These are phyloP conservation scores for Physeter macrocephalus DNA, from an alignment of 2,113 vertebrate genomes.

Conservation along the genomic window DNA sequence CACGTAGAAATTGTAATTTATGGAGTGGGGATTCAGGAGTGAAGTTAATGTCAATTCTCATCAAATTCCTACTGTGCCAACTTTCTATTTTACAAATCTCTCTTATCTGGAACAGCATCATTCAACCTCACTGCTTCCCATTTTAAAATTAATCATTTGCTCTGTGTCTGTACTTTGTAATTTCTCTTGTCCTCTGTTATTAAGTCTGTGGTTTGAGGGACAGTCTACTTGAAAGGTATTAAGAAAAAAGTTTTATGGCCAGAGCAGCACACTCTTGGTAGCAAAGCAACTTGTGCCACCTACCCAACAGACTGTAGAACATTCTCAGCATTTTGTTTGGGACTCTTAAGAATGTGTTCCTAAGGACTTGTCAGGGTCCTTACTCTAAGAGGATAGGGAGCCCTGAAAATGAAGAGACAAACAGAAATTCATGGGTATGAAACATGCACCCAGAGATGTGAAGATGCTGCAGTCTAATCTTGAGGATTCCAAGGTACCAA, in stretches of 20 bases:
- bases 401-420: neutral
- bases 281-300: neutral
- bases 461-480: neutral
- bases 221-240: neutral
- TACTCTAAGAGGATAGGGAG: neutral
- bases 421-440: neutral
- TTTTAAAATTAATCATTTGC: conserved; percentile 1
- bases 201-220: neutral
- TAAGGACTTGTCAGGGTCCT: neutral
- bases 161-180: neutral
- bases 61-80: neutral
- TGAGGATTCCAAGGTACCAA: neutral
- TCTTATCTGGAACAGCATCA: neutral
- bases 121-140: neutral
- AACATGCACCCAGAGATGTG: neutral
- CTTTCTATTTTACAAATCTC: neutral
- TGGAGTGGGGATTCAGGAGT: neutral
- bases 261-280: neutral
- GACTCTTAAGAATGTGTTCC: neutral
- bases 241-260: neutral
- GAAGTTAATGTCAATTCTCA: neutral
- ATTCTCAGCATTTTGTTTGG: neutral
- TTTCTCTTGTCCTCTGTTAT: neutral
- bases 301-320: neutral
- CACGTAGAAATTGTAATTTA: neutral